phyloP scores from a whole-genome alignment of 2,888 invertebrate genomes.

The Temnothorax unifasciatus region DNA sequence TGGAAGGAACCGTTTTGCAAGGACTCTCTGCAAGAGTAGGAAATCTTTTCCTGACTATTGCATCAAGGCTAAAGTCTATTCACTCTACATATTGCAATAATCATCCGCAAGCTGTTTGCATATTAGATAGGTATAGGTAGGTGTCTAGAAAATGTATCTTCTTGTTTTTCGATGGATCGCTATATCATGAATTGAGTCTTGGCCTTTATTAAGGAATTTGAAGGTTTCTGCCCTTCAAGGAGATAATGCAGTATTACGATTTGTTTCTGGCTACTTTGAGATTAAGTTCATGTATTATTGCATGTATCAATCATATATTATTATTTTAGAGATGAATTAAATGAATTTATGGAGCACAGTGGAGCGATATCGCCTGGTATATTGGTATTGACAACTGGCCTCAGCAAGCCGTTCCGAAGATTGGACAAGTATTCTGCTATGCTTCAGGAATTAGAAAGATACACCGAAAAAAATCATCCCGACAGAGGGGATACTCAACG shows the following conservation, averaged over 20 bases:
- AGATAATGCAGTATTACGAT: neutral
- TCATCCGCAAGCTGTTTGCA: conserved; percentile 97
- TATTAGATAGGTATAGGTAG: conserved; percentile 97
- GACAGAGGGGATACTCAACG: conserved; percentile 99
- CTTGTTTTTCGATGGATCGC: neutral
- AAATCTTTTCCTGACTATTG: conserved; percentile 95
- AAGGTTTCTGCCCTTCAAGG: neutral
- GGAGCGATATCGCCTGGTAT: conserved; percentile 95
- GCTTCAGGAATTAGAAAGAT: conserved; percentile 97
- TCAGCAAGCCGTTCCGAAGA: conserved; percentile 98
- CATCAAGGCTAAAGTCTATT: conserved; percentile 93
- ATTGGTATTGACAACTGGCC: conserved; percentile 95
- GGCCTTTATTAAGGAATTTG: neutral
- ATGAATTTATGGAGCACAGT: conserved; percentile 95
- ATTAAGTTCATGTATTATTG: neutral
- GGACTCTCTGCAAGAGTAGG: conserved; percentile 95
- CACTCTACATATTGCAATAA: conserved; percentile 96
- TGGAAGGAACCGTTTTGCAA: conserved; percentile 92
- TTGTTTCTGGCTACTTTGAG: neutral
- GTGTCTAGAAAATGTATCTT: neutral
- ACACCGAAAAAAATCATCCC: conserved; percentile 97
- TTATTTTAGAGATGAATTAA: conserved; percentile 91
- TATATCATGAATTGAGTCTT: neutral
- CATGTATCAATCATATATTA: neutral
- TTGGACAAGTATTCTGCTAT: conserved; percentile 97